Evolutionary conservation across 2,113 vertebrate species (phyloP).

Genomic region (Excalfactoria chinensis): DNA sequence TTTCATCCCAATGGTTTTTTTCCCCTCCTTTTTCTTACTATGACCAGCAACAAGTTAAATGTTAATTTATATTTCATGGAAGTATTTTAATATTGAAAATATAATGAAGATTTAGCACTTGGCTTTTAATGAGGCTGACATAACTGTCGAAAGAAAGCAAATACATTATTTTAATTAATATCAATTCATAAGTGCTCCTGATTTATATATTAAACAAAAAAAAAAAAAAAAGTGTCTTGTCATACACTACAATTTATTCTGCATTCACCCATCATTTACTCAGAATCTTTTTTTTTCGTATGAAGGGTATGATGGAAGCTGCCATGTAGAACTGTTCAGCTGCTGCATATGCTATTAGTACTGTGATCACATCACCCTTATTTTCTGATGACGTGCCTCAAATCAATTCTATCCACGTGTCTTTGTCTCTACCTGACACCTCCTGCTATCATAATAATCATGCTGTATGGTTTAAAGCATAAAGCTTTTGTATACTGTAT

Average conservation of each 20-base stretch:
- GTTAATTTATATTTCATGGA: slow-evolving; percentile 83
- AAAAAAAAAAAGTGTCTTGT: slow-evolving; percentile 80
- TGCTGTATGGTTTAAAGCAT: slow-evolving; percentile 73
- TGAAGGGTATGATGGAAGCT: slow-evolving; percentile 72
- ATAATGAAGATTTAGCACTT: slow-evolving; percentile 84
- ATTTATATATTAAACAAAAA: slow-evolving; percentile 83
- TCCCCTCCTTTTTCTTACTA: slow-evolving; percentile 34
- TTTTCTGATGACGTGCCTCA: slow-evolving; percentile 68
- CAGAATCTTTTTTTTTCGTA: slow-evolving; percentile 29
- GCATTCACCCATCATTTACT: slow-evolving; percentile 78
- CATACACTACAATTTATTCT: slow-evolving; percentile 75
- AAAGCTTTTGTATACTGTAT: slow-evolving; percentile 59
- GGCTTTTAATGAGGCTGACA: slow-evolving; percentile 82
- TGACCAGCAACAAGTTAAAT: slow-evolving; percentile 79
- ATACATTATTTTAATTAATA: slow-evolving; percentile 87
- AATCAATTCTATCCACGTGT: slow-evolving; percentile 64
- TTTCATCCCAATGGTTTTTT: background rate
- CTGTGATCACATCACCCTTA: slow-evolving; percentile 75
- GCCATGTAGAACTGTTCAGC: slow-evolving; percentile 67
- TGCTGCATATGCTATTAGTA: slow-evolving; percentile 61
- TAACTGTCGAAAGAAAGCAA: slow-evolving; percentile 83
- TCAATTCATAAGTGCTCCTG: slow-evolving; percentile 76
- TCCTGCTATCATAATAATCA: slow-evolving; percentile 73
- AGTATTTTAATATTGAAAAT: slow-evolving; percentile 82
- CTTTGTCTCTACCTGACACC: slow-evolving; percentile 76